phyloP scores from a whole-genome alignment of 1,140 invertebrate species.

The Fopius arisanus region DNA sequence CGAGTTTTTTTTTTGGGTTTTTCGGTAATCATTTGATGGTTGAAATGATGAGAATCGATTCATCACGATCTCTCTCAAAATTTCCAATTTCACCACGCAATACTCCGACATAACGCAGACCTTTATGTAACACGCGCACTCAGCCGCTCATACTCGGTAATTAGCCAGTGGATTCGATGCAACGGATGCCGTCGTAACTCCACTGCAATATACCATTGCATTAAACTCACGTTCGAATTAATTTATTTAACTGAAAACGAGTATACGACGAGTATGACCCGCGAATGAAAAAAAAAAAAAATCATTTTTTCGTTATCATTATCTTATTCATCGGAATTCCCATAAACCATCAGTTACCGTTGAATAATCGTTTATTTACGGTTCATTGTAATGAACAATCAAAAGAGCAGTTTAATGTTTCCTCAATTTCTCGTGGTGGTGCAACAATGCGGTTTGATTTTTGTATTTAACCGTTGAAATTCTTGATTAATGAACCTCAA shows the following conservation, averaged over 20 bases:
- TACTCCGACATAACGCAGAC: constrained; percentile 24
- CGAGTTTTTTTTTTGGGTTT: no score
- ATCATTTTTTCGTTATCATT: no score
- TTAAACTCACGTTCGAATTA: constrained; percentile 30
- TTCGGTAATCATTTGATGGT: no score
- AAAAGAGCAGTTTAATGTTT: no score
- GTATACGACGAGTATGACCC: background rate
- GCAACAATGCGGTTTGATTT: no score
- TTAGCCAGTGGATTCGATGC: constrained; percentile 41
- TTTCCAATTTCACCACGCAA: constrained; percentile 4
- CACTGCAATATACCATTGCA: constrained; percentile 34
- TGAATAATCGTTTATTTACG: no score
- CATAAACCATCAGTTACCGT: no score
- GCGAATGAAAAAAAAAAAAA: background rate
- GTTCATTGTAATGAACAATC: background rate
- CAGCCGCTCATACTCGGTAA: constrained; percentile 35
- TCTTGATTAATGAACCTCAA: background rate
- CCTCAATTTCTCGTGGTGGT: no score
- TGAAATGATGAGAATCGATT: background rate
- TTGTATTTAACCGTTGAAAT: background rate
- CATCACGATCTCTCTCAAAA: background rate
- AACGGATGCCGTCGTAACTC: constrained; percentile 39
- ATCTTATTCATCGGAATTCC: no score
- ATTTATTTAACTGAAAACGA: background rate
- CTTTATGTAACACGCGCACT: constrained; percentile 34